Evolutionary conservation across 2,113 vertebrate genomes (phyloP), one percentile per base, ranked within the genome.

Genomic region (Oryzias curvinotus): DNA sequence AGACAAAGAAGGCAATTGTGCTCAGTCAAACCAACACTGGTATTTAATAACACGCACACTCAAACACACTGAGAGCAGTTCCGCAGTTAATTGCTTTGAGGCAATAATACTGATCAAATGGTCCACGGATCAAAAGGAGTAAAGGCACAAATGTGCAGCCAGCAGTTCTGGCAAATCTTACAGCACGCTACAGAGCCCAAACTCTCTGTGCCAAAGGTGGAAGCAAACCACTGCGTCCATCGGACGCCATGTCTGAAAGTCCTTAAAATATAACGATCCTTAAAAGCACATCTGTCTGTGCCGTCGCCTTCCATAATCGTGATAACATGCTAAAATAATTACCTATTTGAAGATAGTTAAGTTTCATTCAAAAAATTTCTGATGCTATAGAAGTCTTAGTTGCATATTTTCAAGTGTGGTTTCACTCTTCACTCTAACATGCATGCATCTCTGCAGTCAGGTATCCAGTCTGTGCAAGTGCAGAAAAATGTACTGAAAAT

Each of bases 1-100:
- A 71, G 82, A 93, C 89, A 92, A 91, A 92, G 90, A 76, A 73
- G 80, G 76, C 80, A 75, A 85, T 85, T 87, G 83, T 87, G 45
- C 77, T 75, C 70, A 68, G 87, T 89, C 85, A 87, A 73, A 90
- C 82, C 65, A 26, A 77, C 83, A 65, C 78, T 80, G 85, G 76
- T 81, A 75, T 92, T 91, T 85, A 81, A 90, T 91, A 85, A 90
- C 87, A 77, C 71, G 78, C 65, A 67, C 53, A 52, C 59, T 53
- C 18, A 72, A 25, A 19, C 16, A 47, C 48, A 4, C 23, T 50
- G 48, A 55, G 62, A 52, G 68, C 56, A 80, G 80, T 43, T 68
- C 88, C 86, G n/a, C 87, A 83, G 81, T 84, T 89, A 76, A 87
- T 52, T 77, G 75, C 82, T 88, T 74, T 80, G 75, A 88, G 89